Evolutionary conservation across 2,113 vertebrate genomes (phyloP).

Genomic region (Elachura formosa): DNA sequence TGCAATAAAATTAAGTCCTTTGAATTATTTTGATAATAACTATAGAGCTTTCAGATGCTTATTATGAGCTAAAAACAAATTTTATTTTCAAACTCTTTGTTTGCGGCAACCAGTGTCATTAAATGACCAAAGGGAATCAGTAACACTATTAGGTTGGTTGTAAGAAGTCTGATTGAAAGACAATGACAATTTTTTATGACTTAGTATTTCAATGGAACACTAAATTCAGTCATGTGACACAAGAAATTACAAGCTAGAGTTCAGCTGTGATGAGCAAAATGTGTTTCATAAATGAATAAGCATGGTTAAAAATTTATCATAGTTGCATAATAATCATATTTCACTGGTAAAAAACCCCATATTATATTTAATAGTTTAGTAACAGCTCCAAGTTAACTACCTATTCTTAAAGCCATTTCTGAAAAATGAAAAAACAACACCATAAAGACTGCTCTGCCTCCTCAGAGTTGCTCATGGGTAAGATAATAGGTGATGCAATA

Average conservation of each 20-base stretch:
- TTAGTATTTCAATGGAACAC: neutral
- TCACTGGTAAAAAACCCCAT: neutral
- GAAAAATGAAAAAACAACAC: neutral
- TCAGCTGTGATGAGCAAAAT: neutral
- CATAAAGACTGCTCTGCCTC: neutral
- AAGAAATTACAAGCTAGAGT: neutral
- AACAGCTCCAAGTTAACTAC: neutral
- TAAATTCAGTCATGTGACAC: neutral
- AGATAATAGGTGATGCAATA: neutral
- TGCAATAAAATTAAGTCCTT: neutral
- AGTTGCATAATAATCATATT: neutral
- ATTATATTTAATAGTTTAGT: neutral
- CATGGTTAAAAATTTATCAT: neutral
- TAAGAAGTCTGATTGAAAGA: neutral
- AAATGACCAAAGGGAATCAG: neutral
- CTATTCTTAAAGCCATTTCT: neutral
- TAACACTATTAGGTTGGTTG: neutral
- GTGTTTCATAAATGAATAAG: neutral
- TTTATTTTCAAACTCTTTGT: neutral
- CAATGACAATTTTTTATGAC: neutral
- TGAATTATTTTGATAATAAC: neutral
- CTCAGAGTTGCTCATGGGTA: neutral
- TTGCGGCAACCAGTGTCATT: neutral
- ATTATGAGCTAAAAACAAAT: neutral
- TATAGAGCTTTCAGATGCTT: accelerated